Conservation (phyloP, 2,113 vertebrate genomes). For the Larimichthys crocea region DNA sequence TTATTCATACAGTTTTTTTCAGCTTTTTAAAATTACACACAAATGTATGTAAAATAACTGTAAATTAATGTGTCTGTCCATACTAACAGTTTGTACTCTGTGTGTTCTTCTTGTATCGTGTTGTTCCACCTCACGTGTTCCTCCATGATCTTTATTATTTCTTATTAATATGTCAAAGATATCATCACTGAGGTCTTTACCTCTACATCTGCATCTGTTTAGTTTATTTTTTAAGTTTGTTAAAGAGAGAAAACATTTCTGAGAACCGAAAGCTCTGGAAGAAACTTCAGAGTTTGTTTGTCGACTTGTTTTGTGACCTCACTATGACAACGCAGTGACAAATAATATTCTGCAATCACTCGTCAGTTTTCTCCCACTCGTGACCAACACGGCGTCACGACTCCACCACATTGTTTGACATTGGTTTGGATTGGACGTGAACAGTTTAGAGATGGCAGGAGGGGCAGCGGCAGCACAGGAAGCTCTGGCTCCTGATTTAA, state of each 20-base stretch:
- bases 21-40: too few relatives aligned
- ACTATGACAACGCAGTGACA: background rate
- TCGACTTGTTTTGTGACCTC: background rate
- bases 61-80: too few relatives aligned
- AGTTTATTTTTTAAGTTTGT: too few relatives aligned
- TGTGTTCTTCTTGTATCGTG: too few relatives aligned
- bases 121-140: too few relatives aligned
- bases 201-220: too few relatives aligned
- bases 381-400: background rate
- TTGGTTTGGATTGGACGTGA: background rate
- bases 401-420: background rate
- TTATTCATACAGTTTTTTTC: too few relatives aligned
- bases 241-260: background rate
- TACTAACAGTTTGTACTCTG: too few relatives aligned
- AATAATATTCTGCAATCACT: background rate
- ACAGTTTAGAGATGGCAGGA: background rate
- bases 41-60: too few relatives aligned
- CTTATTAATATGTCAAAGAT: too few relatives aligned
- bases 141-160: too few relatives aligned
- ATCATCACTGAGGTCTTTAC: too few relatives aligned
- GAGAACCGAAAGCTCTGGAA: background rate
- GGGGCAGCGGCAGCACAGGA: background rate
- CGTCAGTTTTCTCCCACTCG: background rate
- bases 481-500: background rate
- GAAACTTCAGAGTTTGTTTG: background rate